Evolutionary conservation across 2,888 invertebrate species (phyloP), one percentile per base, ranked within the genome.

Genomic region (Zelleria hepariella): DNA sequence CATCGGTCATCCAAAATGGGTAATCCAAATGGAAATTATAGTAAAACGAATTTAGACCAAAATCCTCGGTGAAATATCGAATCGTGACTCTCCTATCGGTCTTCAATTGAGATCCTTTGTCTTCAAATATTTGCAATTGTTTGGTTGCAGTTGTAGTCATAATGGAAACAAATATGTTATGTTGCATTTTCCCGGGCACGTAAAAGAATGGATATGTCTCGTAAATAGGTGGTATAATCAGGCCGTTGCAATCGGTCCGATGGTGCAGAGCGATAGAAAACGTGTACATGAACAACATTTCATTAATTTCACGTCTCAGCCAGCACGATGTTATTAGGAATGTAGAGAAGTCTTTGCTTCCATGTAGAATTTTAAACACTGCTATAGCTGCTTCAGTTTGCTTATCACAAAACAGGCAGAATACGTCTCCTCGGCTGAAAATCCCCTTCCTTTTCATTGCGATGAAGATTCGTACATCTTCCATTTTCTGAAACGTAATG

Each of bases 291-390:
- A 80, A 82, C 64, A 75, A 68, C 25, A 75, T 72, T 57, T 76
- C 77, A 65, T 81, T 78, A 58, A 80, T 64, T 52, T 71, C 64
- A 53, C 85, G 74, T 18, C 91, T 86, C 48, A 89, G 86, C 85
- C 87, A 90, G 53, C 82, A 80, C 23, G 91, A 90, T n/a, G 87
- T 87, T 65, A 82, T 77, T 68, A 86, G 74, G 77, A 91, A 90
- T 24, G 89, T 88, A 25, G 85, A 79, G 72, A 84, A 91, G 70
- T 91, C 88, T 67, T 87, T 89, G 59, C 90, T 89, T 62, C 83
- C 84, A 71, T 86, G 81, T 61, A 91, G 74, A 51, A 89, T 71
- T 65, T 89, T 88, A 69, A 89, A 85, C 2, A 91, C 73, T 15
- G 84, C 78, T 20, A 88, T 73, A 20, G 88, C 88, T 71, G 91